Base-by-base conservation (phyloP, 2,888 invertebrate genomes). In the Drosophila sordidula region DNA sequence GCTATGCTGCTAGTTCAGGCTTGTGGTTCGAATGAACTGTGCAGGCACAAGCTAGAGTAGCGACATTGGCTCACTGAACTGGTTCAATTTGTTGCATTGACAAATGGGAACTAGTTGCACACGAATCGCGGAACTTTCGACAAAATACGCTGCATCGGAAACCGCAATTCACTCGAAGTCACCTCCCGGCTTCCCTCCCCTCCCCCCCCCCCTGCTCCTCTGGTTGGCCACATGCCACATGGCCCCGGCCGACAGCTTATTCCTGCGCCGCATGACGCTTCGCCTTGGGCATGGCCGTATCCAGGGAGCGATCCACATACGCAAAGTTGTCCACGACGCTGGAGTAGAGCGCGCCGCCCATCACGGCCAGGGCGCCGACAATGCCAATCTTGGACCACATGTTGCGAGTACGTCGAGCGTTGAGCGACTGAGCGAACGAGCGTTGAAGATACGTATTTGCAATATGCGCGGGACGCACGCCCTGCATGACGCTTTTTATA, bases 271-370 rank as follows among this genome's bases (percentile, higher is more conserved):
- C 32, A 14, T 68, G 52, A 32, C 77, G 79, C 61, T 70, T 84
- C 25, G 63, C 50, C 61, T 69, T 61, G 16, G 83, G 83, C 83
- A 83, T 86, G 58, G 83, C 83, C 70, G 67, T 65, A 0, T 65
- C 77, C 69, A 83, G 59, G 8, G 87, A 77, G 2, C 81, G 81
- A 54, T 83, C 83, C 81, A 84, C 84, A 59, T 83, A 83, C 38
- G 84, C 83, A 38, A 83, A 83, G 51, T 87, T 87, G 25, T 83
- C 83, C 61, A 72, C 77, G 3, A 77, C 81, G 32, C 83, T 83
- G 34, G 18, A 3, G 44, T 49, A 29, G 3, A 87, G 75, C 0
- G 57, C 63, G 6, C 78, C 83, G 6, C 83, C 83, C 83, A 83
- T 83, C 14, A 83, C 47, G 11, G 69, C 39, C 65, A 83, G 63